Evolutionary conservation across 1,140 invertebrate genomes (phyloP), one percentile per base, ranked within the genome.

Genomic region (Drosophila takahashii): DNA sequence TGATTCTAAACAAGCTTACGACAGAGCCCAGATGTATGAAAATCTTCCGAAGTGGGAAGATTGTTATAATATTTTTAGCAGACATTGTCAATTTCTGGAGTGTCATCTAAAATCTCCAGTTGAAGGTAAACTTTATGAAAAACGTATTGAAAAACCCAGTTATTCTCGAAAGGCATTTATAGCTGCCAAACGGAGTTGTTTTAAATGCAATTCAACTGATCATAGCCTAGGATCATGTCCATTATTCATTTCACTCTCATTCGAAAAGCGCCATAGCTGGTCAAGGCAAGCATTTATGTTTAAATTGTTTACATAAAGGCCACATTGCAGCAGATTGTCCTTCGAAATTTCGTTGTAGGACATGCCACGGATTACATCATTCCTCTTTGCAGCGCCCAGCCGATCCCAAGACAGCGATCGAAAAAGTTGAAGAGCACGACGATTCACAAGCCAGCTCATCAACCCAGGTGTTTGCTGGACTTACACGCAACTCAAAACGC

Each of bases 291-390:
- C 34, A 11, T 36, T 10, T 29, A 29, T 10, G 34, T 9, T 9
- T 36, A 47, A 47, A 47, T n/a, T 26, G 22, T n/a, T 47, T 47
- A 47, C 18, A 42, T 42, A 42, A 39, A 39, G 37, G 37, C 4
- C 37, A 39, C n/a, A 47, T 47, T 47, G 44, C 22, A 26, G 44
- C 42, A 45, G 42, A 45, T n/a, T 45, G 16, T 18, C 15, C 39
- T 18, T 42, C 15, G 15, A 44, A 44, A 44, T 44, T 44, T 44
- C 9, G 41, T 44, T 44, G 8, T 11, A 44, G 41, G 41, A 15
- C 39, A 41, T 41, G 39, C 39, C 39, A 41, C 39, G n/a, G 39
- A 44, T 47, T 47, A n/a, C 44, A 41, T 9, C 39, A 41, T 16
- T 41, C 39, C 39, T 41, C 37, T 41, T 16, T 41, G n/a, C 15